Conservation (phyloP, 2,113 vertebrate genomes). For the Nanorana parkeri region DNA sequence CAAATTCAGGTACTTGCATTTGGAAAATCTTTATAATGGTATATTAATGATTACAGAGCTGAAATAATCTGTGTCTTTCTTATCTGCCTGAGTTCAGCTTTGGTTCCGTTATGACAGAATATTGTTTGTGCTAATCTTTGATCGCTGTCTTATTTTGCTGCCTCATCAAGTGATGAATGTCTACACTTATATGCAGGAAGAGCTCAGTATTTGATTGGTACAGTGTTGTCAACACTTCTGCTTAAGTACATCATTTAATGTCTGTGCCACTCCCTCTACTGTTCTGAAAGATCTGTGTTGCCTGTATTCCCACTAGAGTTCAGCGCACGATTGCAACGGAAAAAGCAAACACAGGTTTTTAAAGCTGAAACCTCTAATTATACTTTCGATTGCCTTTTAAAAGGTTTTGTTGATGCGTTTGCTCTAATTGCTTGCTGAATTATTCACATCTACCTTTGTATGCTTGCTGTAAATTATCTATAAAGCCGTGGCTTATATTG, state of each 20-base stretch:
- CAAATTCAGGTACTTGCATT: too few species aligned
- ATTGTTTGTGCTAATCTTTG: too few species aligned
- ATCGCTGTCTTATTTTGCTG: too few species aligned
- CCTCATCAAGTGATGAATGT: too few species aligned
- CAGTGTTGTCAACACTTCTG: neutral
- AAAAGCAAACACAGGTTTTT: constrained; percentile 12
- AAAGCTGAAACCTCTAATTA: constrained; percentile 52
- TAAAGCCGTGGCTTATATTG: constrained; percentile 46
- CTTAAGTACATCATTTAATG: neutral
- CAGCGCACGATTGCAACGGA: neutral
- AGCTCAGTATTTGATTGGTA: neutral
- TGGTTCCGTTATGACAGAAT: too few species aligned
- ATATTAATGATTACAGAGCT: too few species aligned
- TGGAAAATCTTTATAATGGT: too few species aligned
- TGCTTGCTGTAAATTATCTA: constrained; percentile 55
- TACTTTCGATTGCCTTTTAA: constrained; percentile 33
- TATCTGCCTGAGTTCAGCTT: too few species aligned
- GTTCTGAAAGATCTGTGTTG: neutral
- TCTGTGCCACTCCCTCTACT: neutral
- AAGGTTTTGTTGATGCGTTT: constrained; percentile 49
- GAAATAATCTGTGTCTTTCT: too few species aligned
- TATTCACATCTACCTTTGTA: constrained; percentile 53
- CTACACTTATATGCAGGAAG: neutral
- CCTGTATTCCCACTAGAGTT: neutral
- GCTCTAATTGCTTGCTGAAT: constrained; percentile 54